Base-by-base conservation (phyloP, 2,797 vertebrate species). In the Danio jaintianensis region DNA sequence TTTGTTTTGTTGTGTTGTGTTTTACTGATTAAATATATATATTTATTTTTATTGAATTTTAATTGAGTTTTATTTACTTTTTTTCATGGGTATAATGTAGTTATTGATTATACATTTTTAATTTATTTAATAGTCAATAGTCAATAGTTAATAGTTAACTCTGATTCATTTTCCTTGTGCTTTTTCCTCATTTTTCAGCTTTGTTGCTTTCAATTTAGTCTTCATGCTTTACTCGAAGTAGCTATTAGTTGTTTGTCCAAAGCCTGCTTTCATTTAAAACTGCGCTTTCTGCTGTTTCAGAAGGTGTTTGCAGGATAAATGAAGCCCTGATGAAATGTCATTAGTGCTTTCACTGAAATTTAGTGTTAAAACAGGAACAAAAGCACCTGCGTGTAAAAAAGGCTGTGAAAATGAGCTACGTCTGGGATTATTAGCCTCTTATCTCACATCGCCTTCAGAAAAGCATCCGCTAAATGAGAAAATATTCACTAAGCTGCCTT, bases 171-270 rank as follows among this genome's bases (percentile, higher is more conserved):
- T 59, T 80, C 78, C 78, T 50, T 43, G 83, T 48, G 53, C 84
- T 88, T 85, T 83, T 75, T n/a, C 89, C 88, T 90, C 90, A 87
- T 89, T 89, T 18, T 52, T 47, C 56, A 59, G 53, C 56, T 69
- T 78, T 70, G 16, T 52, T 47, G 71, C 74, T 82, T 52, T 36
- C 8, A 18, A 18, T 75, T 68, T 70, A 52, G 45, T 45, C 73
- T 63, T 75, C 5, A 50, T 80, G 58, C 81, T 72, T 48, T 52
- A 38, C 55, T 16, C 59, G 36, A 9, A 45, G 66, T 45, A 42
- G n/a, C n/a, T 45, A 42, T 76, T 43, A 56, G 20, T 77, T 82
- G 59, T 71, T 82, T 72, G 53, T 77, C 72, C 70, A 81, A 50
- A 18, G 72, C 79, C 43, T 62, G 59, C 7, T 72, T 56, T 82